Evolutionary conservation across 2,113 vertebrate genomes (phyloP).

Genomic region (Chloebia gouldiae): DNA sequence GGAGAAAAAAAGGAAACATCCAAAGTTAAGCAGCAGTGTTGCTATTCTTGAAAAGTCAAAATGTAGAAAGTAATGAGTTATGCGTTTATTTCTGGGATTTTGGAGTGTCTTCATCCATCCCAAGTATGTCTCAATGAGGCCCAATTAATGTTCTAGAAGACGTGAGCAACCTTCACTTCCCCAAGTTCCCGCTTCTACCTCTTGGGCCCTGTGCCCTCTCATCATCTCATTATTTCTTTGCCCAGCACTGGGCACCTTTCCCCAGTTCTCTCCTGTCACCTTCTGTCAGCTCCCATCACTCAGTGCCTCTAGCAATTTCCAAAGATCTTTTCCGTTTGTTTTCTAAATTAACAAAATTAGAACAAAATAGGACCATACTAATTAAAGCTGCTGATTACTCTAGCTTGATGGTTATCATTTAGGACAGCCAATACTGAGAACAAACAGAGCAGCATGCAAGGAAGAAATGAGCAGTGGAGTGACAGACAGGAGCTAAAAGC

Average conservation of each 20-base stretch:
- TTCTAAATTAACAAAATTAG: not conserved
- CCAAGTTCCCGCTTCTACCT: not conserved
- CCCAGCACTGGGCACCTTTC: not conserved
- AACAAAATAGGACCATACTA: not conserved
- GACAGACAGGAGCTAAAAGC: not conserved
- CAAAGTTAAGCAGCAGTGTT: not conserved
- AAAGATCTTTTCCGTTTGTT: not conserved
- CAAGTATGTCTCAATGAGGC: not conserved
- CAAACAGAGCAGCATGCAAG: not conserved
- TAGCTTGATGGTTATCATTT: not conserved
- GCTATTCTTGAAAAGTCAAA: not conserved
- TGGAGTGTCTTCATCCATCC: not conserved
- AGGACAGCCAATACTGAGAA: not conserved
- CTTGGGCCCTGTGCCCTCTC: rapidly evolving
- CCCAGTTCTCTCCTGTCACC: not conserved
- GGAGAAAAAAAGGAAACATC: not conserved
- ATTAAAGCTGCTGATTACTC: not conserved
- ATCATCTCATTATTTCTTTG: not conserved
- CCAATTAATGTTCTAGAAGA: not conserved
- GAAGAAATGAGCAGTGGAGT: not conserved
- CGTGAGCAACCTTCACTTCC: not conserved
- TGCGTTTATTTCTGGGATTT: not conserved
- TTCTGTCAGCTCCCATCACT: not conserved
- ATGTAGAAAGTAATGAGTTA: not conserved
- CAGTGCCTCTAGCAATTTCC: not conserved